Percentiles rank a stretch among this genome's conserved stretches.
Conservation (phyloP, 1,140 invertebrate species). For the Saccostrea echinata region DNA sequence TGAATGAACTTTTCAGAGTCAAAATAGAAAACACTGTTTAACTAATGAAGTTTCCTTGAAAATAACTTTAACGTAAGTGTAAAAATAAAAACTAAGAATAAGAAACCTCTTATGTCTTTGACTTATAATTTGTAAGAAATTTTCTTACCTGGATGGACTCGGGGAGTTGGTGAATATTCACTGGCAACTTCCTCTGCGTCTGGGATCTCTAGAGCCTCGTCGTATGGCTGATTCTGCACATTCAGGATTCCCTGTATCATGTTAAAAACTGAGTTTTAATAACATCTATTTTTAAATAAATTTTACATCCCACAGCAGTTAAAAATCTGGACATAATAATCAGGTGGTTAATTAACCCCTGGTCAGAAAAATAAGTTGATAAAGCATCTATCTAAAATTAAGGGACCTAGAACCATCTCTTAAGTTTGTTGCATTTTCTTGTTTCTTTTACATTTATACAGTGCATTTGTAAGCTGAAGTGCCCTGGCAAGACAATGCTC, state of each 20-base stretch:
- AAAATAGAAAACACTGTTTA: too few species aligned
- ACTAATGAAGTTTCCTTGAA: not conserved
- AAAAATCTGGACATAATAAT: too few species aligned
- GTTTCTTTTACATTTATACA: too few species aligned
- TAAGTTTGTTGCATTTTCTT: too few species aligned
- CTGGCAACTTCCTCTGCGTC: slow-evolving; percentile 79
- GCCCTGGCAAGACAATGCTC: too few species aligned
- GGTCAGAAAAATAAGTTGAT: too few species aligned
- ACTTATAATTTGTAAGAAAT: not conserved
- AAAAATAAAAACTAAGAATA: not conserved
- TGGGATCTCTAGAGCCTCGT: slow-evolving; percentile 77
- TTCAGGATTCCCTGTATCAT: slow-evolving; percentile 54
- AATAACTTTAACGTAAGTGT: not conserved
- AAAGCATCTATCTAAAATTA: too few species aligned
- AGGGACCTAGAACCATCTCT: too few species aligned
- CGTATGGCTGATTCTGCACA: slow-evolving; percentile 77
- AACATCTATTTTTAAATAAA: too few species aligned
- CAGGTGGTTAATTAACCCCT: too few species aligned
- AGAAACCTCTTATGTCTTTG: not conserved
- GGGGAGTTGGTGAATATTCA: slow-evolving; percentile 75
- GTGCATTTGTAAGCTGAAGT: too few species aligned
- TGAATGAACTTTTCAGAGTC: not conserved
- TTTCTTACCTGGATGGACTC: slow-evolving; percentile 65
- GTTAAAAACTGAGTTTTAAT: not conserved
- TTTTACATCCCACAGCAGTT: too few species aligned